Conservation (phyloP, 2,797 vertebrate genomes). For the Knipowitschia caucasica region DNA sequence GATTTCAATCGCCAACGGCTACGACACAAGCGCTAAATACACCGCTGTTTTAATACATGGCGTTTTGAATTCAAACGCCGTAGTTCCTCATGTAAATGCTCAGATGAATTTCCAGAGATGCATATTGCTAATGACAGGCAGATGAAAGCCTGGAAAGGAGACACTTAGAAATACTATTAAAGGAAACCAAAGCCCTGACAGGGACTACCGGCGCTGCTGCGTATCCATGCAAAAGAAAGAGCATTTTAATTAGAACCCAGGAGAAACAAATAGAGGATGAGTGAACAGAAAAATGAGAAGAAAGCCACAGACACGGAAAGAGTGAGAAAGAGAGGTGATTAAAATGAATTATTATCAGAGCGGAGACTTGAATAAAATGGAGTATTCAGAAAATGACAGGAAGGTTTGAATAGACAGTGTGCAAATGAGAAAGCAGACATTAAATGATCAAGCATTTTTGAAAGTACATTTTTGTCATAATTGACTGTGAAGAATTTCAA, state of each 20-base stretch:
- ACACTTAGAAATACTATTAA: conserved; percentile 61
- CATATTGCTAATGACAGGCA: conserved; percentile 56
- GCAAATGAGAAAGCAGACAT: conserved; percentile 48
- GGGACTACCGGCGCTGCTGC: conserved; percentile 55
- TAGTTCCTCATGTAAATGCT: conserved; percentile 16
- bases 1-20: conserved; percentile 36
- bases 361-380: conserved; percentile 59
- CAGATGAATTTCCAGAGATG: conserved; percentile 48
- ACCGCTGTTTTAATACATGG: not conserved
- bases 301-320: conserved; percentile 18
- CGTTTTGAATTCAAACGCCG: conserved; percentile 45
- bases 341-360: conserved; percentile 72
- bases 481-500: too few relatives aligned
- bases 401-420: conserved; percentile 33
- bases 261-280: conserved; percentile 65
- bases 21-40: conserved; percentile 18
- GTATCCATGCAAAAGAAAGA: conserved; percentile 65
- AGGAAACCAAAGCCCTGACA: conserved; percentile 39
- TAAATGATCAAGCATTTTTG: too few relatives aligned
- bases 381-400: conserved; percentile 37
- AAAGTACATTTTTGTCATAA: too few relatives aligned
- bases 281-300: conserved; percentile 52
- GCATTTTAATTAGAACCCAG: conserved; percentile 74
- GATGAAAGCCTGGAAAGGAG: conserved; percentile 59
- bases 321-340: conserved; percentile 53